Percentiles rank a stretch among this genome's conserved stretches.
phyloP scores from a whole-genome alignment of 1,140 invertebrate genomes.

The Temnothorax nylanderi region DNA sequence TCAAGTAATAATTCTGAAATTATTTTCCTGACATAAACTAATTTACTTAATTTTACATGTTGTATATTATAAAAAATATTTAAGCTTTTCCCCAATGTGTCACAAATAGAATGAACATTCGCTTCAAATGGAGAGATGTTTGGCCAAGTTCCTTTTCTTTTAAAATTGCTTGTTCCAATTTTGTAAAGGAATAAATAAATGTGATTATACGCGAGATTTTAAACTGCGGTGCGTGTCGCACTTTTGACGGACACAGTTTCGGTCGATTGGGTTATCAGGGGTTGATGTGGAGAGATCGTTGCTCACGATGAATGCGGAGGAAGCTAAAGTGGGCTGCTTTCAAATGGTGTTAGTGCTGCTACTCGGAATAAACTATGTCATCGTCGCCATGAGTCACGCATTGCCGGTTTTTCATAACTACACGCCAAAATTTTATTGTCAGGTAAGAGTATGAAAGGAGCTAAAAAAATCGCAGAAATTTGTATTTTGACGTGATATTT shows the following conservation, averaged over 20 bases:
- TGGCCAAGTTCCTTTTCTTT: neutral
- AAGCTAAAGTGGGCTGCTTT: slow-evolving; percentile 81
- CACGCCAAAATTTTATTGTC: slow-evolving; percentile 85
- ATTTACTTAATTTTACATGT: neutral
- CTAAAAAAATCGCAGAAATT: neutral
- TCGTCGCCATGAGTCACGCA: slow-evolving; percentile 84
- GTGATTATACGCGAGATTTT: neutral
- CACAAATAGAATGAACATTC: neutral
- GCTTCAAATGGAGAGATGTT: neutral
- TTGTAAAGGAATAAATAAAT: neutral
- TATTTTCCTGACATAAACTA: neutral
- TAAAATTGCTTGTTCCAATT: neutral
- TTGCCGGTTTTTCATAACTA: slow-evolving; percentile 83
- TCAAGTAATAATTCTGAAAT: neutral
- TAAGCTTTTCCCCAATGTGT: neutral
- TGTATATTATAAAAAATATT: neutral
- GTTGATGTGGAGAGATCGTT: slow-evolving; percentile 35
- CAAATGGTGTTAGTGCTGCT: slow-evolving; percentile 84
- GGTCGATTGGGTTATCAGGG: neutral
- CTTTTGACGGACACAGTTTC: neutral
- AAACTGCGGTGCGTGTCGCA: slow-evolving; percentile 3
- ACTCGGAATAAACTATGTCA: slow-evolving; percentile 84
- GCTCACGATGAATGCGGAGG: slow-evolving; percentile 76
- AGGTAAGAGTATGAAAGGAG: slow-evolving; percentile 75
- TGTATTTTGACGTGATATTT: neutral